These are phyloP conservation scores for Nyctibius grandis DNA, from an alignment of 2,797 vertebrate genomes.

Conservation along the genomic window DNA sequence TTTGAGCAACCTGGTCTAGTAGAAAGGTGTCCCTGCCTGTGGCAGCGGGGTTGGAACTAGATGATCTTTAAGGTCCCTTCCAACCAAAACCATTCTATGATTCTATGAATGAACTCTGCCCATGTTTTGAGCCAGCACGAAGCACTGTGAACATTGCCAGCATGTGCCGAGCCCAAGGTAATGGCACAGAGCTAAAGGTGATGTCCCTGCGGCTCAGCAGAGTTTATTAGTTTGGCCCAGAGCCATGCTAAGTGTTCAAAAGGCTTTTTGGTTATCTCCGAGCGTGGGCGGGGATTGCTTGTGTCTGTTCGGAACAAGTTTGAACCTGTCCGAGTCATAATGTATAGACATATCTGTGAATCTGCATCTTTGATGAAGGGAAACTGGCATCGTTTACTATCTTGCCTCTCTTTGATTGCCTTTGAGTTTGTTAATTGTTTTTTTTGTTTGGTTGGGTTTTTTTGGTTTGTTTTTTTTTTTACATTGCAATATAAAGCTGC, in stretches of 20 bases:
- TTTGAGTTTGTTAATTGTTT: not conserved
- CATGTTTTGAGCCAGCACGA: not conserved
- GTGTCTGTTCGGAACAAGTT: not conserved
- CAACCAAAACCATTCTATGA: too few species aligned
- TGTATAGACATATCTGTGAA: not conserved
- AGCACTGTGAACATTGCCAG: not conserved
- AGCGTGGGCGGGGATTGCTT: slow-evolving; percentile 3
- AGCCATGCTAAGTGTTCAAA: slow-evolving; percentile 13
- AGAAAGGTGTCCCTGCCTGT: too few species aligned
- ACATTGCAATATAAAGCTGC: not conserved
- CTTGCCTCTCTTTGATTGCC: not conserved
- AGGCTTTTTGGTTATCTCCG: slow-evolving; percentile 5
- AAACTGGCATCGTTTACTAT: not conserved
- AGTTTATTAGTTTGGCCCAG: slow-evolving; percentile 39
- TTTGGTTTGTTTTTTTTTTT: not conserved
- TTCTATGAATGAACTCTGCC: not conserved
- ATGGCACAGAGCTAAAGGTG: not conserved
- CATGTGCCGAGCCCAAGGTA: not conserved
- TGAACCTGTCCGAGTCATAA: not conserved
- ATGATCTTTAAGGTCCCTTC: too few species aligned
- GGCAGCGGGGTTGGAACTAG: too few species aligned
- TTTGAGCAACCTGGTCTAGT: too few species aligned
- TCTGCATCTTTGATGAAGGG: slow-evolving; percentile 2
- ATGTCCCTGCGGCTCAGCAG: not conserved
- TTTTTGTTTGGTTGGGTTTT: too few species aligned